These are phyloP conservation scores for Euwallacea fornicatus DNA, from an alignment of 1,140 invertebrate species.

Conservation along the genomic window DNA sequence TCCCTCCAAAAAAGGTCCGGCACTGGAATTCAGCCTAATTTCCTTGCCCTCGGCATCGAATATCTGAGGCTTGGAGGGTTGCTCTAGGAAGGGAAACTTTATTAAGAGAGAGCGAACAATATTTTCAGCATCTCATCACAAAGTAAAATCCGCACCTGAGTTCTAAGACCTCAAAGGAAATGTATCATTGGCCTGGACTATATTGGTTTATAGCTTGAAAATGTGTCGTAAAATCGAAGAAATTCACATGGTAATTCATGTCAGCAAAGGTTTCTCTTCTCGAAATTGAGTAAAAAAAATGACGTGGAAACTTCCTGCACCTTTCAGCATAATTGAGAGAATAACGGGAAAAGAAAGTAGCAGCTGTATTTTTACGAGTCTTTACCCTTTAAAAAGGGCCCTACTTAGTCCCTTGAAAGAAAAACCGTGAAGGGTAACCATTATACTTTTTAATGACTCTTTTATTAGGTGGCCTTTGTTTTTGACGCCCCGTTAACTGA, in stretches of 20 bases:
- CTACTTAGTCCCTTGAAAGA: conserved; percentile 14
- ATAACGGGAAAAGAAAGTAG: conserved; percentile 4
- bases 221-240: too few relatives aligned
- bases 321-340: too few relatives aligned
- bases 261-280: too few relatives aligned
- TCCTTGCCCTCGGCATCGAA: conserved; percentile 79
- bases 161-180: too few relatives aligned
- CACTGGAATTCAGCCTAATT: conserved; percentile 63
- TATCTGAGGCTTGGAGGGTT: conserved; percentile 75
- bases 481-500: background rate
- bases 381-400: conserved; percentile 19
- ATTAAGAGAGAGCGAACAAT: conserved; percentile 40
- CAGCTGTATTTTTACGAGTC: conserved; percentile 19
- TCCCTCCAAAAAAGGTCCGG: conserved; percentile 82
- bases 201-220: too few relatives aligned
- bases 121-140: conserved; percentile 15
- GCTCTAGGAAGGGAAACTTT: conserved; percentile 62
- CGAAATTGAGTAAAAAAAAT: background rate
- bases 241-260: too few relatives aligned
- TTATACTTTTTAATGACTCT: conserved; percentile 41
- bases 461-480: conserved; percentile 36
- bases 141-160: too few relatives aligned
- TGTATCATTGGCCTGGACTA: too few relatives aligned
- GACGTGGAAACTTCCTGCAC: too few relatives aligned
- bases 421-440: conserved; percentile 28